Conservation (phyloP, 2,888 invertebrate genomes). For the Hylaea fasciaria region DNA sequence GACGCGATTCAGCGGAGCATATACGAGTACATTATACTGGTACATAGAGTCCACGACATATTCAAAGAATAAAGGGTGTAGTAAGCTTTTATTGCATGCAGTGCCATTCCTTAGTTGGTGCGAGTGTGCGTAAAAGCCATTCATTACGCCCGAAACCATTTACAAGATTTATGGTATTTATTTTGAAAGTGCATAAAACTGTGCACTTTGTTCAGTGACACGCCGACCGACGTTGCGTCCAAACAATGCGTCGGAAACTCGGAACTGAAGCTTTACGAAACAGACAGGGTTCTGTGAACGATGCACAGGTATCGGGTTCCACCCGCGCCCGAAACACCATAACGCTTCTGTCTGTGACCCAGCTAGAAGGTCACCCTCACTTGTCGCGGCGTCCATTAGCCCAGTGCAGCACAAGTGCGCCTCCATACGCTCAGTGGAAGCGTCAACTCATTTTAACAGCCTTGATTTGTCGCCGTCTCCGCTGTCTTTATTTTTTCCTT, state of each 20-base stretch:
- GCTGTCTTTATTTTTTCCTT: constrained; percentile 58
- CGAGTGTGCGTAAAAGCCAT: constrained; percentile 73
- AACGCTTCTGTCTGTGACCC: constrained; percentile 28
- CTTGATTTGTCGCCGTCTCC: constrained; percentile 67
- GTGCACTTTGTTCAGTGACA: constrained; percentile 49
- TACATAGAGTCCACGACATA: constrained; percentile 51
- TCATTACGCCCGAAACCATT: constrained; percentile 78
- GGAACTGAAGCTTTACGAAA: constrained; percentile 31
- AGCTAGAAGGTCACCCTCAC: constrained; percentile 32
- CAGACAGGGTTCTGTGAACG: constrained; percentile 25
- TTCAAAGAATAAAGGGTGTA: constrained; percentile 68
- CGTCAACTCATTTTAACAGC: constrained; percentile 68
- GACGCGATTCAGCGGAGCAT: constrained; percentile 53
- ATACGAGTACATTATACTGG: too few species aligned
- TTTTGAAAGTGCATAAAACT: constrained; percentile 62
- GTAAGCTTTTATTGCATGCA: constrained; percentile 75
- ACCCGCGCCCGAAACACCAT: constrained; percentile 31
- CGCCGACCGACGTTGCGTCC: constrained; percentile 29
- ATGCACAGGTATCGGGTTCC: constrained; percentile 37
- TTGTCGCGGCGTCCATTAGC: constrained; percentile 34
- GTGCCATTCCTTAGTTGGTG: constrained; percentile 72
- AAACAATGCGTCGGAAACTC: constrained; percentile 40
- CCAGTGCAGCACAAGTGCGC: constrained; percentile 48
- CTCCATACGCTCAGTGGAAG: constrained; percentile 42
- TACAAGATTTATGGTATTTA: constrained; percentile 77